Base-by-base conservation (phyloP, 2,888 invertebrate genomes). In the Apotomis capreana region DNA sequence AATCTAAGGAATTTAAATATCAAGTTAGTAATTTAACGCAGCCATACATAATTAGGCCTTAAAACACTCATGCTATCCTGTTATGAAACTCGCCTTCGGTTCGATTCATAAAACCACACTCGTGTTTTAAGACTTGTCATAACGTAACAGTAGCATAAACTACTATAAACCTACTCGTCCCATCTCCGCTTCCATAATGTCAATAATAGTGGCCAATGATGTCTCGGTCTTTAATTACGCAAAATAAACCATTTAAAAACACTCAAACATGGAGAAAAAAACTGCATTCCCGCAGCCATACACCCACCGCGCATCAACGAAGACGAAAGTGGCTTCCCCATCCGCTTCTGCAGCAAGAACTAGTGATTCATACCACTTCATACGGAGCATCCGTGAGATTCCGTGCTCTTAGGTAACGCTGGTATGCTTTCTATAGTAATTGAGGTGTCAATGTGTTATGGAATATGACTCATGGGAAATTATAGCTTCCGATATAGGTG, bases 281-380 rank as follows among this genome's bases (percentile, higher is more conserved):
- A 54, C 60, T n/a, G 65, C 55, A 67, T 61, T 61, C 36, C 40
- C 15, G 55, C 55, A 65, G 46, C 61, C 12, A 71, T 61, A 65
- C 60, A 60, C 61, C 51, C 52, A 44, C 68, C 36, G 57, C 61
- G 52, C 67, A 60, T n/a, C 58, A 67, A 76, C 76, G 77, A 78
- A 77, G 70, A 70, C 57, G 69, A 76, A 79, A 76, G 79, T 69
- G 78, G 80, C 77, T 78, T 81, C 81, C 80, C 79, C 73, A 79
- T 80, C 80, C 80, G 81, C 70, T 75, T 74, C 68, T 51, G 51
- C 63, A 69, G 75, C 74, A 81, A 81, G 76, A 81, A 78, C 74
- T 75, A 79, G 76, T 82, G 81, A 81, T 78, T 82, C 81, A 81
- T 77, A 55, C 69, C 74, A 82, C 80, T 78, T 82, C 81, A 81